These are phyloP conservation scores for Tetranychus truncatus DNA, from an alignment of 2,888 invertebrate genomes.

Conservation along the genomic window DNA sequence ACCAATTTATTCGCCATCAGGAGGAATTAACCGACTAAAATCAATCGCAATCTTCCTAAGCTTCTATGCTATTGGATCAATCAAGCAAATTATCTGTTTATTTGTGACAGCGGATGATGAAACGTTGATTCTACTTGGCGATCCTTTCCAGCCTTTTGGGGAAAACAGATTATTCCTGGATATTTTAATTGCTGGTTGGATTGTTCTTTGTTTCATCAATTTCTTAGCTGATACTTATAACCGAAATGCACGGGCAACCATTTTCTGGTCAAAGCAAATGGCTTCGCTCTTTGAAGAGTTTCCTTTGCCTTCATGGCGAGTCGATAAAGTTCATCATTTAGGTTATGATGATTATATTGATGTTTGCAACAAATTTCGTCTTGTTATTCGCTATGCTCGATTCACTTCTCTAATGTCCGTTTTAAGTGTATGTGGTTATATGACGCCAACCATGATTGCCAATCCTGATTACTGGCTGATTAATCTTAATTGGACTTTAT, in stretches of 20 bases:
- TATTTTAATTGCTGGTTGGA: not conserved
- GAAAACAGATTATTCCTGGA: not conserved
- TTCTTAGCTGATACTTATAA: not conserved
- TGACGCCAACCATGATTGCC: not conserved
- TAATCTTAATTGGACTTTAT: not conserved
- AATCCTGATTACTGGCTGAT: not conserved
- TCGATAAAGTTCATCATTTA: not conserved
- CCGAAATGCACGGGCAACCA: not conserved
- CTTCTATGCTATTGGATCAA: not conserved
- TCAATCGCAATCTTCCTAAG: not conserved
- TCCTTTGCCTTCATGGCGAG: not conserved
- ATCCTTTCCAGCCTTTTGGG: not conserved
- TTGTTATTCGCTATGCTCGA: not conserved
- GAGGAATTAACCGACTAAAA: not conserved
- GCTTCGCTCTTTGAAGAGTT: not conserved
- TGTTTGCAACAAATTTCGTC: not conserved
- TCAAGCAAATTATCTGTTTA: not conserved
- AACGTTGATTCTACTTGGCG: not conserved
- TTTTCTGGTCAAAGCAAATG: conserved; percentile 2
- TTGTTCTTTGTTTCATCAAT: not conserved
- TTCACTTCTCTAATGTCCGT: not conserved
- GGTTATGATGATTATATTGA: not conserved
- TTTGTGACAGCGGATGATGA: not conserved
- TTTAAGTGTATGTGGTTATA: not conserved
- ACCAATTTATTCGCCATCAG: not conserved